Evolutionary conservation across 2,888 invertebrate species (phyloP).

Genomic region (Diabrotica balteata): DNA sequence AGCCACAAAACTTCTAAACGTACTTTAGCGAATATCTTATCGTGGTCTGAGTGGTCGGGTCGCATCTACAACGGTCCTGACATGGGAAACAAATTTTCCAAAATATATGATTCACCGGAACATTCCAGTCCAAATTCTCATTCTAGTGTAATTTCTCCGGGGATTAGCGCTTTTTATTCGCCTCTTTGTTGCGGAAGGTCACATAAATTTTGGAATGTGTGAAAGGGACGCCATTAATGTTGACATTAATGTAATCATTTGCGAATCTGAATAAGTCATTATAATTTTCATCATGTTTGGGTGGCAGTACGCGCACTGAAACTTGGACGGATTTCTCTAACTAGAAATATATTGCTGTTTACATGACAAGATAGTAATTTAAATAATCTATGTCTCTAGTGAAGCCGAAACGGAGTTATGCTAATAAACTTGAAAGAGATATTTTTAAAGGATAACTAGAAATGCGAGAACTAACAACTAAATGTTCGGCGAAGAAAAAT

Average conservation of each 20-base stretch:
- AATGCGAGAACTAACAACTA: too few relatives aligned
- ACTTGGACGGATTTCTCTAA: conserved; percentile 5
- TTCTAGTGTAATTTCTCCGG: conserved; percentile 36
- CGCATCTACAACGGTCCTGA: conserved; percentile 9
- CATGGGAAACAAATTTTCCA: conserved; percentile 32
- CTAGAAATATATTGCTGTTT: conserved; percentile 3
- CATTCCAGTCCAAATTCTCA: conserved; percentile 28
- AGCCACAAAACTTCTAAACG: not conserved
- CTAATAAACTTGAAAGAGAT: too few relatives aligned
- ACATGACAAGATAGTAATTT: not conserved
- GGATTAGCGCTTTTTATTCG: conserved; percentile 37
- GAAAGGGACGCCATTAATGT: conserved; percentile 30
- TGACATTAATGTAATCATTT: conserved; percentile 33
- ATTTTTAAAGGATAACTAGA: too few relatives aligned
- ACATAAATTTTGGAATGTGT: conserved; percentile 31
- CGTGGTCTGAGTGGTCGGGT: not conserved
- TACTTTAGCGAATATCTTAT: conserved; percentile 1
- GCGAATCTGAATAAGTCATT: conserved; percentile 28
- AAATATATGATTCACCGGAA: conserved; percentile 33
- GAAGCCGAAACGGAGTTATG: not conserved
- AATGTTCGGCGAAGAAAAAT: too few relatives aligned
- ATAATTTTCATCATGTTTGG: conserved; percentile 22
- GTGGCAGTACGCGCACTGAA: not conserved
- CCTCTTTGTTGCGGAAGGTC: conserved; percentile 32
- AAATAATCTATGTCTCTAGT: not conserved